Conservation (phyloP, 2,113 vertebrate genomes). For the Sebastes fasciatus region DNA sequence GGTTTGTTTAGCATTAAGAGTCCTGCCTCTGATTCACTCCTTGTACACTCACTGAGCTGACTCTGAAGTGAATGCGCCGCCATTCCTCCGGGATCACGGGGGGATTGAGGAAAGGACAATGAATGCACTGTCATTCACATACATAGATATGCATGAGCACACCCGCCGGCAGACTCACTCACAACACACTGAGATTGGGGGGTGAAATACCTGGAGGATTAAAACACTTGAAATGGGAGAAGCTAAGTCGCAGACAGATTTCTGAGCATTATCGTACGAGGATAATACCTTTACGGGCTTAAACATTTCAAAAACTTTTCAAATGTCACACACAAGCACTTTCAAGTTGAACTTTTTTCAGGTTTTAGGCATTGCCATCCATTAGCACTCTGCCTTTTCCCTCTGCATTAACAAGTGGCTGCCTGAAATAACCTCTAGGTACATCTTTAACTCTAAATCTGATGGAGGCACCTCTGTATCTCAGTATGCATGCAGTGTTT, state of each 20-base stretch:
- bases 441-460: background rate
- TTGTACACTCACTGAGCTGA: constrained; percentile 8
- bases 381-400: background rate
- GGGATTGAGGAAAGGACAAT: constrained; percentile 48
- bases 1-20: constrained; percentile 68
- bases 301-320: constrained; percentile 36
- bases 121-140: constrained; percentile 33
- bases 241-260: constrained; percentile 32
- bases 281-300: constrained; percentile 46
- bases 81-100: constrained; percentile 37
- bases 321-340: constrained; percentile 44
- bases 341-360: constrained; percentile 40
- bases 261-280: constrained; percentile 35
- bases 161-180: background rate
- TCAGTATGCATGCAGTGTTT: background rate
- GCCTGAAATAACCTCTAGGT: background rate
- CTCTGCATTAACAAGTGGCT: background rate
- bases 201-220: constrained; percentile 42
- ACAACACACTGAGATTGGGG: background rate
- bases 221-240: constrained; percentile 28
- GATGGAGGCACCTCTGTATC: background rate
- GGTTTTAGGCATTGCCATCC: background rate
- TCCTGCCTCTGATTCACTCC: constrained; percentile 38
- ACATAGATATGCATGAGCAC: constrained; percentile 25
- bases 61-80: constrained; percentile 35